Base-by-base conservation (phyloP, 1,140 invertebrate species). In the Amyelois transitella region DNA sequence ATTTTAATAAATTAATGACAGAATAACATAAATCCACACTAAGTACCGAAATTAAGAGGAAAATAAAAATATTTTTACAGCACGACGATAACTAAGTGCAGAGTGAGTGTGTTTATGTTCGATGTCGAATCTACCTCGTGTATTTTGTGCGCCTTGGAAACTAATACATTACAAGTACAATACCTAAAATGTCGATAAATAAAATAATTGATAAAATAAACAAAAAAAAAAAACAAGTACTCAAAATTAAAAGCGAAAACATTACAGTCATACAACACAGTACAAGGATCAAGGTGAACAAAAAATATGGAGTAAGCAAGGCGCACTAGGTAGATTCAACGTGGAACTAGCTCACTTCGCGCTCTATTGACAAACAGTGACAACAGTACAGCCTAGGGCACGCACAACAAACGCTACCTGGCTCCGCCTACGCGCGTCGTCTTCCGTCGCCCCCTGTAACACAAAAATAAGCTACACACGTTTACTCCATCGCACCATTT, bases 341-440 rank as follows among this genome's bases (percentile, higher is more conserved):
- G 74, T 77, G 66, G 75, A 82, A 77, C 74, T 70, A 12, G 25
- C 75, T 76, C 79, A 77, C 81, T 75, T 60, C 72, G 75, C 83
- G 74, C 78, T 72, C 84, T 85, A 85, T 76, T 70, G 72, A 82
- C 79, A 69, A 68, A 86, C 82, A 87, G 80, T 87, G 84, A 84
- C 72, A 76, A 84, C 81, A 87, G 71, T 81, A 84, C 81, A 88
- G 77, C 88, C 88, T 89, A 89, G 74, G 66, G 78, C 83, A 89
- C 88, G 86, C 84, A 89, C 88, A 88, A 88, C 81, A 82, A 77
- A 88, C 80, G 77, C 86, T 86, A 86, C 84, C 85, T 87, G 77
- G 58, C 58, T 74, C 71, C 70, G 78, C 77, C 79, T 85, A 87
- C 69, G 77, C 83, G 77, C 82, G 82, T 77, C 78, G 77, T 58